Conservation (phyloP, 2,888 invertebrate genomes). For the Lasioglossum villosulum region DNA sequence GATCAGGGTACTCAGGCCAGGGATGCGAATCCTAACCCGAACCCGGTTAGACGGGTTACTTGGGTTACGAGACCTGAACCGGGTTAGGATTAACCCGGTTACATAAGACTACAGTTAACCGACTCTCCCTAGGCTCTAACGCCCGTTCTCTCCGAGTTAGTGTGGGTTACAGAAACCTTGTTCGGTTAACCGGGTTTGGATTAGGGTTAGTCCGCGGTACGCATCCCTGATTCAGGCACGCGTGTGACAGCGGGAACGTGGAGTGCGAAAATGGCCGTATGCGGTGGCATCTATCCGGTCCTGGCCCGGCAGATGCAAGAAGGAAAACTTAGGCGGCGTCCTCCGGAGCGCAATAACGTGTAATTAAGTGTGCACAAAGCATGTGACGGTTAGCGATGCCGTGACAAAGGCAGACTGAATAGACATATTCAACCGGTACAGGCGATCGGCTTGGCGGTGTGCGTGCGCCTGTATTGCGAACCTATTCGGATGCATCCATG, state of each 20-base stretch:
- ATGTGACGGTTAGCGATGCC: conserved; percentile 44
- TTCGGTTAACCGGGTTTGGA: too few species aligned
- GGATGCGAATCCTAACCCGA: too few species aligned
- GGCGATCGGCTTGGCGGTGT: conserved; percentile 9
- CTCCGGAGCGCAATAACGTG: conserved; percentile 55
- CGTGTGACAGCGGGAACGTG: background rate
- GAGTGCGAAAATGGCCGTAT: background rate
- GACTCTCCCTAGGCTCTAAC: too few species aligned
- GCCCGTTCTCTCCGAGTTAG: too few species aligned
- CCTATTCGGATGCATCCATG: conserved; percentile 43
- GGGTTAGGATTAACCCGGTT: too few species aligned
- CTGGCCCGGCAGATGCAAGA: background rate
- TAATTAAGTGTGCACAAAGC: conserved; percentile 60
- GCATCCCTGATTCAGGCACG: background rate
- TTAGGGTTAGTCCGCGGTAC: too few species aligned
- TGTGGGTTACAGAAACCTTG: too few species aligned
- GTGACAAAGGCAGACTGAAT: conserved; percentile 52
- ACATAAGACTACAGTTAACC: too few species aligned
- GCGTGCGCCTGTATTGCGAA: background rate
- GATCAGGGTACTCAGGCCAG: too few species aligned
- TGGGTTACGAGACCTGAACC: too few species aligned
- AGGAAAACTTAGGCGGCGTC: conserved; percentile 48
- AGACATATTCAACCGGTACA: conserved; percentile 47
- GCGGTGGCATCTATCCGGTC: background rate
- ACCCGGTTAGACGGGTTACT: too few species aligned